A percentile compares a stretch with the other conserved stretches of the same genome.
Evolutionary conservation across 2,113 vertebrate species (phyloP).

Genomic region (Emydocephalus ijimae): DNA sequence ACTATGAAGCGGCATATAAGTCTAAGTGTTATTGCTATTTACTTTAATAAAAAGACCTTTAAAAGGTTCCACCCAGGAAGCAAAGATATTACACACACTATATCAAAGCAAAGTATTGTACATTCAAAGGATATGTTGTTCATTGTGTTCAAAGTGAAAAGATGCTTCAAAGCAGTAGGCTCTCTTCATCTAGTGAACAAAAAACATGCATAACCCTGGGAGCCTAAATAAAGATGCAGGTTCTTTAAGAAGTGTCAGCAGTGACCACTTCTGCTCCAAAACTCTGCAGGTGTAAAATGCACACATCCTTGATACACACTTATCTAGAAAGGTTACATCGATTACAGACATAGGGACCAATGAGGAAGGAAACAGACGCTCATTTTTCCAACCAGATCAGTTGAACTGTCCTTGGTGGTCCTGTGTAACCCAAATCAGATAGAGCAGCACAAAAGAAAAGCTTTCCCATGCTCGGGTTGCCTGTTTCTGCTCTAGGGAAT

Average conservation of each 20-base stretch:
- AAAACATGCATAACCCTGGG: neutral
- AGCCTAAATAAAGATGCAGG: neutral
- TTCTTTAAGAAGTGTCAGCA: neutral
- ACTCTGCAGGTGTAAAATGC: neutral
- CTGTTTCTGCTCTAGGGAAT: neutral
- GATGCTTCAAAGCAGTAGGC: neutral
- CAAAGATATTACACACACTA: neutral
- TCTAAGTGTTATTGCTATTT: neutral
- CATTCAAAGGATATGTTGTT: neutral
- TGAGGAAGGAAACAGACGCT: neutral
- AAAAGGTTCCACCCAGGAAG: neutral
- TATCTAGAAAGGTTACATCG: neutral
- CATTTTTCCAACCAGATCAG: neutral
- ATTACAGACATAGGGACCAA: neutral
- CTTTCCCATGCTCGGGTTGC: neutral
- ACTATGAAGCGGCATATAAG: neutral
- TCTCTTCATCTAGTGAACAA: neutral
- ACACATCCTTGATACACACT: neutral
- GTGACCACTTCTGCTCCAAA: neutral
- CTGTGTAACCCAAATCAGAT: neutral
- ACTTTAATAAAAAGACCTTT: neutral
- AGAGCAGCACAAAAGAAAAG: neutral
- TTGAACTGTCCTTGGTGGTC: neutral
- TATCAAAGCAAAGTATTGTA: neutral
- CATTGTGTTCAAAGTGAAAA: neutral